Percentiles rank a stretch among this genome's conserved stretches.
Conservation (phyloP, 2,113 vertebrate species). For the Phalacrocorax aristotelis region DNA sequence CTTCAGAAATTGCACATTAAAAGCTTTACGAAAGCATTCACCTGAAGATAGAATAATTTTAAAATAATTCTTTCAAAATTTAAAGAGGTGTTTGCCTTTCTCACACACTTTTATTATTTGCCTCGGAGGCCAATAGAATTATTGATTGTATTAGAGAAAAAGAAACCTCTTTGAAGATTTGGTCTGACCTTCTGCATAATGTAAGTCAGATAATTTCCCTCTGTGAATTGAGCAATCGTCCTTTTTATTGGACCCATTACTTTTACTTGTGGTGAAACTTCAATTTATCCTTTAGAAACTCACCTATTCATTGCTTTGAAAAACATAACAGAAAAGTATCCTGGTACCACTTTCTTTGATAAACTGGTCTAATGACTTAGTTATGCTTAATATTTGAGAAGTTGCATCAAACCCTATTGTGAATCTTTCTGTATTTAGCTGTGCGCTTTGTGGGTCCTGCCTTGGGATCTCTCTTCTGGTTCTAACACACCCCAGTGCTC, state of each 20-base stretch:
- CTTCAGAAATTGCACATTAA: neutral
- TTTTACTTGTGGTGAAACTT: neutral
- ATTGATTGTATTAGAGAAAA: slow-evolving; percentile 9
- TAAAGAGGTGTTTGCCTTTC: slow-evolving; percentile 11
- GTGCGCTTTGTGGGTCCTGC: neutral
- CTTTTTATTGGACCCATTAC: neutral
- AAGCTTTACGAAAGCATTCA: neutral
- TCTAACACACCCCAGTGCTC: neutral
- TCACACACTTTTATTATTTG: neutral
- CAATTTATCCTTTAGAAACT: neutral
- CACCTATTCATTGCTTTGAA: neutral
- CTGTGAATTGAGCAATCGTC: neutral
- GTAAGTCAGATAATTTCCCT: neutral
- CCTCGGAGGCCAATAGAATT: neutral
- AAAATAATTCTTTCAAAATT: neutral
- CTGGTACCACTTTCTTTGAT: neutral
- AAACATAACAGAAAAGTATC: neutral
- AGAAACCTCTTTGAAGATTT: slow-evolving; percentile 24
- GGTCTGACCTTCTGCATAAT: slow-evolving; percentile 40
- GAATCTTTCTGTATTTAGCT: neutral
- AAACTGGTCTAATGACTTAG: neutral
- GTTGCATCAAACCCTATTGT: neutral
- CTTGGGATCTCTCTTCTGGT: neutral
- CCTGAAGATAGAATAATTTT: neutral
- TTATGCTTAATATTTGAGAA: neutral